These are phyloP conservation scores for Cryptoleucopteryx plumbea DNA, from an alignment of 2,113 vertebrate genomes.

Conservation along the genomic window DNA sequence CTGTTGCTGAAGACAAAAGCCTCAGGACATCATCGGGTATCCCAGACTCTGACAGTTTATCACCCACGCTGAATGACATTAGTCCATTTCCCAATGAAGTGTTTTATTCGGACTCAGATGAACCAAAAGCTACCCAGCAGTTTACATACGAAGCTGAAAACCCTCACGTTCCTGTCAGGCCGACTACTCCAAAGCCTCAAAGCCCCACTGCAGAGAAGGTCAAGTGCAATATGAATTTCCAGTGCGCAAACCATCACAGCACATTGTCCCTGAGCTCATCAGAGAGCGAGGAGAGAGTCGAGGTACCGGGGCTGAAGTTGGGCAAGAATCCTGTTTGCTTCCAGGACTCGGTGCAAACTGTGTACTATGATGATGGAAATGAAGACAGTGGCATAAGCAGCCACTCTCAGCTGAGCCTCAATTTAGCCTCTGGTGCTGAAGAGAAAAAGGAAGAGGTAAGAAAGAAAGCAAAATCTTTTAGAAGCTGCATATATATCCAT, in stretches of 20 bases:
- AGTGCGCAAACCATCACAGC: slow-evolving; percentile 57
- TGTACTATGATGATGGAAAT: slow-evolving; percentile 56
- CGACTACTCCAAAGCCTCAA: slow-evolving; percentile 74
- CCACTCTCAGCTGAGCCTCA: slow-evolving; percentile 63
- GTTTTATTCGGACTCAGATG: not conserved
- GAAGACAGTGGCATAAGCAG: slow-evolving; percentile 70
- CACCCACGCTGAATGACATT: not conserved
- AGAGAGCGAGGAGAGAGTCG: slow-evolving; percentile 65
- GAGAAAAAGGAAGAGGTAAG: slow-evolving; percentile 79
- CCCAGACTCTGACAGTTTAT: not conserved
- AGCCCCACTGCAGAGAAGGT: slow-evolving; percentile 59
- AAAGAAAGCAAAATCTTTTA: not conserved
- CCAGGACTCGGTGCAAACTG: slow-evolving; percentile 31
- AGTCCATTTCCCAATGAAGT: slow-evolving; percentile 58
- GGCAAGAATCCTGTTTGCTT: slow-evolving; percentile 55
- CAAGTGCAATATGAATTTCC: slow-evolving; percentile 42
- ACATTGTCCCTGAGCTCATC: slow-evolving; percentile 70
- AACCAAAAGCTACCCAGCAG: not conserved
- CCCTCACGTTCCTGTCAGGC: slow-evolving; percentile 12
- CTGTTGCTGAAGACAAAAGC: not conserved
- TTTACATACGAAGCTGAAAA: slow-evolving; percentile 23
- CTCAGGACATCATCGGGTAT: not conserved
- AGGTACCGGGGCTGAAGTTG: slow-evolving; percentile 30
- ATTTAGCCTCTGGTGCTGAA: slow-evolving; percentile 40
- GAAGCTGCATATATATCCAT: not conserved